A percentile compares a stretch with the other conserved stretches of the same genome.
Evolutionary conservation across 23 tunicate species (phyloP).

Genomic region (Corella eumyota): DNA sequence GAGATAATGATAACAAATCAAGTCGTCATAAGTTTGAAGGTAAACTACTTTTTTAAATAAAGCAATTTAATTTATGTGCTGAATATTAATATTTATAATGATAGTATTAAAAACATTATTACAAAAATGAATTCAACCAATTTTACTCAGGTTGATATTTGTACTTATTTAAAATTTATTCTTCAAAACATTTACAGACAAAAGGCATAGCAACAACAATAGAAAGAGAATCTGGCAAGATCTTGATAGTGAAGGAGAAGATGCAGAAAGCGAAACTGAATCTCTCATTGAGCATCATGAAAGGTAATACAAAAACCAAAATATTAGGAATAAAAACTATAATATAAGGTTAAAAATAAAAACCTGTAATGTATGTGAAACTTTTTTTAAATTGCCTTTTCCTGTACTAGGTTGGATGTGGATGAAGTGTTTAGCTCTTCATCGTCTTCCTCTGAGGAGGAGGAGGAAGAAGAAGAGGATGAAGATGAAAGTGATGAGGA

Average conservation of each 20-base stretch:
- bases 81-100: background rate
- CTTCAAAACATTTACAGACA: background rate
- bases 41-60: background rate
- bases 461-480: constrained; percentile 8
- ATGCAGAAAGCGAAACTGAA: constrained; percentile 66
- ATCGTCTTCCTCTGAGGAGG: constrained; percentile 49
- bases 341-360: too few species aligned
- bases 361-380: too few species aligned
- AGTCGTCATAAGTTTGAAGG: too few species aligned
- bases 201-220: background rate
- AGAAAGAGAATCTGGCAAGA: constrained; percentile 16
- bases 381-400: too few species aligned
- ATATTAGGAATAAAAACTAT: too few species aligned
- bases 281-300: constrained; percentile 39
- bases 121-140: background rate
- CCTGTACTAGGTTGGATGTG: constrained; percentile 63
- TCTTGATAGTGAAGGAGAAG: constrained; percentile 81
- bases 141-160: background rate
- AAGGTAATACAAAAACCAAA: too few species aligned
- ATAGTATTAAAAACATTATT: background rate
- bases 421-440: constrained; percentile 85
- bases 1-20: constrained; percentile 4
- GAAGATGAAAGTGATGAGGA: constrained; percentile 62
- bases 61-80: background rate
- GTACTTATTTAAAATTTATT: background rate